phyloP scores from a whole-genome alignment of 2,888 invertebrate genomes.

The Brachycybe producta region DNA sequence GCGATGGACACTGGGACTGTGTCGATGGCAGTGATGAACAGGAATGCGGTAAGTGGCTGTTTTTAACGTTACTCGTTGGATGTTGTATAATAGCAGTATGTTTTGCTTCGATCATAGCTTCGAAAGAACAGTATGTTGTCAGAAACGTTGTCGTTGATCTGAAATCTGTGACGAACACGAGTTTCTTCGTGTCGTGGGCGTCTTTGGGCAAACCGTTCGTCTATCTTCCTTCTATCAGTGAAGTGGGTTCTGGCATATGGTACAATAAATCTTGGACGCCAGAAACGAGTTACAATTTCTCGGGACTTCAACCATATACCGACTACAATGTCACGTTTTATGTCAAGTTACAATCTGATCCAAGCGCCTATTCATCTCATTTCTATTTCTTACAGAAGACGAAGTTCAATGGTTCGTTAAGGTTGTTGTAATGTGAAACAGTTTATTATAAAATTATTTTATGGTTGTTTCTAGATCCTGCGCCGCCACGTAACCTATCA shows the following conservation, averaged over 20 bases:
- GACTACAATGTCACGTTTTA: constrained; percentile 68
- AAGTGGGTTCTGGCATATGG: constrained; percentile 36
- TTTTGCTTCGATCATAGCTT: not conserved
- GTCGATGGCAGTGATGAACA: constrained; percentile 59
- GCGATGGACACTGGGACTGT: constrained; percentile 57
- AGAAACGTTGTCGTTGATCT: constrained; percentile 52
- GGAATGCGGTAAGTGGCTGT: constrained; percentile 31
- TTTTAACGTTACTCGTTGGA: not conserved
- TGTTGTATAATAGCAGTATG: not conserved
- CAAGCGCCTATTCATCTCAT: constrained; percentile 6
- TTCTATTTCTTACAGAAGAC: constrained; percentile 20
- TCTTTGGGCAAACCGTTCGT: constrained; percentile 40
- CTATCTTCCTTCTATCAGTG: constrained; percentile 48
- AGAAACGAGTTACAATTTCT: constrained; percentile 47
- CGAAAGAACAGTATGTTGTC: constrained; percentile 28
- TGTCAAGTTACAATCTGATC: constrained; percentile 33
- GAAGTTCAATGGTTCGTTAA: constrained; percentile 38
- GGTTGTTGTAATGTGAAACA: constrained; percentile 7
- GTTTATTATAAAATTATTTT: constrained; percentile 11
- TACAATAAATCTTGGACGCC: constrained; percentile 49
- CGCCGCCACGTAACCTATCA: constrained; percentile 51
- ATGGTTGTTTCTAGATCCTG: constrained; percentile 42
- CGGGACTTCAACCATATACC: constrained; percentile 51
- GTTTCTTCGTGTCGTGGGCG: constrained; percentile 52
- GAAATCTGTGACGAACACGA: constrained; percentile 47